Evolutionary conservation across 2,113 vertebrate genomes (phyloP).

Genomic region (Pholis gunnellus): DNA sequence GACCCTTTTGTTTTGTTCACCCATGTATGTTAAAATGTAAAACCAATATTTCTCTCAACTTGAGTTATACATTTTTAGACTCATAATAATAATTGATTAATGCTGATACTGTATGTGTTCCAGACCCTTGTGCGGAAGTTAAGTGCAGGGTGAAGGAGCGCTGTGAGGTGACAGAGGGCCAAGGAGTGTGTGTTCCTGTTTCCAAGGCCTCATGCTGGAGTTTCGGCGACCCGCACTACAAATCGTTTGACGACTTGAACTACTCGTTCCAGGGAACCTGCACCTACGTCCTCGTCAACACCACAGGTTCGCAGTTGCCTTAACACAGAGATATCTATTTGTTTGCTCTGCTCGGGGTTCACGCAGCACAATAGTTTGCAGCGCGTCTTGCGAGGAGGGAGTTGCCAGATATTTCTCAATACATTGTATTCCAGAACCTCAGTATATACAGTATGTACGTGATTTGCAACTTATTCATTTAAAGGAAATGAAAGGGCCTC

Average conservation of each 20-base stretch:
- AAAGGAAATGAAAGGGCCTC: no score
- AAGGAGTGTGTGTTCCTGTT: slow-evolving; percentile 32
- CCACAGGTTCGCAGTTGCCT: slow-evolving; percentile 31
- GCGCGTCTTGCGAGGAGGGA: background rate
- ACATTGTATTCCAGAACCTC: no score
- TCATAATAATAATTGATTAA: background rate
- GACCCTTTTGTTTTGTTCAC: no score
- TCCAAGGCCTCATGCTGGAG: slow-evolving; percentile 22
- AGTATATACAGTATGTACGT: no score
- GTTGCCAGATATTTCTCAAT: background rate
- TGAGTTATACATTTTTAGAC: background rate
- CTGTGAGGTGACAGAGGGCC: slow-evolving; percentile 19
- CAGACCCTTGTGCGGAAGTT: slow-evolving; percentile 37
- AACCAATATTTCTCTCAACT: no score
- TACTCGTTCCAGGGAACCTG: slow-evolving; percentile 56
- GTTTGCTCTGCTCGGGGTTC: no score
- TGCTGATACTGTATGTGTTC: background rate
- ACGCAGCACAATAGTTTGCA: background rate
- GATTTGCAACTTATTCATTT: no score
- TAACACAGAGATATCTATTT: background rate
- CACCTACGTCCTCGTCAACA: slow-evolving; percentile 42
- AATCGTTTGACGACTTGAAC: slow-evolving; percentile 1
- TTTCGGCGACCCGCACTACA: slow-evolving; percentile 42
- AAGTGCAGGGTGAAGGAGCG: slow-evolving; percentile 38
- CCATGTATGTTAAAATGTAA: no score